Evolutionary conservation across 2,888 invertebrate genomes (phyloP), one percentile per base, ranked within the genome.

Genomic region (Apotomis capreana): DNA sequence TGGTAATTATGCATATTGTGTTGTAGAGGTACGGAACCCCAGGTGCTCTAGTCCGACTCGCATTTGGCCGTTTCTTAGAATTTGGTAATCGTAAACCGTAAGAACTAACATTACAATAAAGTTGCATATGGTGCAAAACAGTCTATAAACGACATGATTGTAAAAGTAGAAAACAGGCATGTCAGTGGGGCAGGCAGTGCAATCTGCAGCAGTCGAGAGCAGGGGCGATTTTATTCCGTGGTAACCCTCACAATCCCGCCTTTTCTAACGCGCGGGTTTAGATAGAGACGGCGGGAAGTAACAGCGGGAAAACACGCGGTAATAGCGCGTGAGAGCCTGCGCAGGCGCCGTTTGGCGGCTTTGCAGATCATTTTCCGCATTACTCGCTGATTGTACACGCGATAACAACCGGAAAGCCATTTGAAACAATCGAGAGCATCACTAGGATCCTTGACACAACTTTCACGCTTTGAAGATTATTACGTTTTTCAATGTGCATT

Each of bases 101-200:
- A 0, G 6, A 49, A 9, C 8, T 9, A 49, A 10, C 8, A 9
- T 6, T 40, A 12, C 1, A 26, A n/a, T 54, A 54, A 40, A 55
- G 15, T 65, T 36, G 36, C 9, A 44, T n/a, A 10, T 40, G 26
- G 6, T 40, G 59, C n/a, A 44, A 61, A 62, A 52, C 52, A 60
- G 46, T 54, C 55, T 61, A 65, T 36, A 60, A 37, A 49, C 37
- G 13, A 52, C n/a, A 15, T 15, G 61, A 68, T 62, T 54, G 63
- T 72, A 84, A 86, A 83, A 83, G 81, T 83, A 84, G 87, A 86
- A 86, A 81, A 82, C 82, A 84, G 86, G 83, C 77, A 81, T 84
- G 86, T 84, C 78, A 86, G 87, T 88, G 76, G 86, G 80, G 76
- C 87, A 80, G 78, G 76, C 75, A 71, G 74, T 76, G 74, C 72